phyloP scores from a whole-genome alignment of 2,113 vertebrate species.

The Elachura formosa region DNA sequence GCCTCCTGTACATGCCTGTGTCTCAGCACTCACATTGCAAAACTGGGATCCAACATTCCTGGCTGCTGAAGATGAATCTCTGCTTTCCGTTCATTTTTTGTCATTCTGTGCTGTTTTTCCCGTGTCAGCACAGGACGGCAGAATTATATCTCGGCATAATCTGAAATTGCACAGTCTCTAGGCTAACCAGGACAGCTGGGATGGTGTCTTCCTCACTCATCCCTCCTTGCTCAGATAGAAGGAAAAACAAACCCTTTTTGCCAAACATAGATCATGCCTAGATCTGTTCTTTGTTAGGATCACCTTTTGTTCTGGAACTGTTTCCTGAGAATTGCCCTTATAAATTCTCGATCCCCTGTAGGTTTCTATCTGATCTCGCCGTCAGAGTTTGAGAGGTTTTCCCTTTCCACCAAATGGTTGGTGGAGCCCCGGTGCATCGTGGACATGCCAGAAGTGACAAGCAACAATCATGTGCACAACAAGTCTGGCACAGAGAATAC shows the following conservation, averaged over 20 bases:
- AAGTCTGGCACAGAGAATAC: constrained; percentile 59
- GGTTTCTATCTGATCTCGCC: constrained; percentile 97
- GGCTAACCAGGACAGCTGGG: neutral
- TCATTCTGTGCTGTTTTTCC: neutral
- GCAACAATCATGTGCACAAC: neutral
- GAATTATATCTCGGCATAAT: neutral
- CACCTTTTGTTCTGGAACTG: neutral
- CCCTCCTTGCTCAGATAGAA: neutral
- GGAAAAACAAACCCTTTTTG: neutral
- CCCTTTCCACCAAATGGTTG: constrained; percentile 86
- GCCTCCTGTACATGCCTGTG: neutral
- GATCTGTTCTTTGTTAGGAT: neutral
- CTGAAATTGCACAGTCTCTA: neutral
- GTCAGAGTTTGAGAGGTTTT: constrained; percentile 96
- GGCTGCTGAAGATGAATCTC: neutral
- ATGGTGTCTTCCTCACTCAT: neutral
- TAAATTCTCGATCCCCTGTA: constrained; percentile 28
- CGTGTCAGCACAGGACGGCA: neutral
- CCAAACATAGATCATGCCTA: neutral
- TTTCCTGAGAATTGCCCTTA: neutral
- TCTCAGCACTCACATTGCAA: neutral
- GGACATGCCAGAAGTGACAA: constrained; percentile 64
- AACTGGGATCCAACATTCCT: neutral
- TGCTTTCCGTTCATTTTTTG: neutral
- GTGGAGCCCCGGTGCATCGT: constrained; percentile 89